Base-by-base conservation (phyloP, 2,888 invertebrate species). In the Poecilus cupreus region DNA sequence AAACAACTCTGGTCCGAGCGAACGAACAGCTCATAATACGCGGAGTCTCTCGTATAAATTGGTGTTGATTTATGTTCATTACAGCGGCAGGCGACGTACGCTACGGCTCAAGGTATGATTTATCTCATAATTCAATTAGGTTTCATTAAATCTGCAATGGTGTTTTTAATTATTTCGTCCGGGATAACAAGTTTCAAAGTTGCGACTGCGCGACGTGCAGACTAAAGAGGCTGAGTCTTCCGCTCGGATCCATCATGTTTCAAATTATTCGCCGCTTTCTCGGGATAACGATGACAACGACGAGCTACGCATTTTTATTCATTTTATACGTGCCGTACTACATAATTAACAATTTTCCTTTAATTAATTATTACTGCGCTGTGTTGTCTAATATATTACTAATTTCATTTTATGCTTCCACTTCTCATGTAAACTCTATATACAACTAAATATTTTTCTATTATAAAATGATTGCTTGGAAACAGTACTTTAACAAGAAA, bases 141-240 rank as follows among this genome's bases (percentile, higher is more conserved):
- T 72, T 82, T 79, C 82, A 79, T 82, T 82, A 82, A 78, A 82
- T 77, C 78, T 82, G 82, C 81, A 81, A 81, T 81, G 75, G 57
- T 81, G 81, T 81, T 81, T 81, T 81, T 81, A 81, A 81, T 81
- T 81, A 81, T 81, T 81, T 64, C 81, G 80, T 70, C 80, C 70
- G 3, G 64, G 24, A 49, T 57, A 64, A 24, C 64, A 32, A 32
- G 32, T 24, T 72, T 39, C 8, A 72, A 72, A 57, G 20, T 57
- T 49, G 24, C 57, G 57, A 24, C 4, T 49, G 24, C 26, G 26
- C 22, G 24, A 57, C 22, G 26, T n/a, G 49, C 6, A 8, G 16
- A 49, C 49, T n/a, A n/a, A n/a, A n/a, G n/a, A n/a, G n/a, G n/a
- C n/a, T n/a, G n/a, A 3, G 0, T 49, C 13, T 16, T 16, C 16